Evolutionary conservation across 1,140 invertebrate genomes (phyloP).

Genomic region (Archegozetes longisetosus): DNA sequence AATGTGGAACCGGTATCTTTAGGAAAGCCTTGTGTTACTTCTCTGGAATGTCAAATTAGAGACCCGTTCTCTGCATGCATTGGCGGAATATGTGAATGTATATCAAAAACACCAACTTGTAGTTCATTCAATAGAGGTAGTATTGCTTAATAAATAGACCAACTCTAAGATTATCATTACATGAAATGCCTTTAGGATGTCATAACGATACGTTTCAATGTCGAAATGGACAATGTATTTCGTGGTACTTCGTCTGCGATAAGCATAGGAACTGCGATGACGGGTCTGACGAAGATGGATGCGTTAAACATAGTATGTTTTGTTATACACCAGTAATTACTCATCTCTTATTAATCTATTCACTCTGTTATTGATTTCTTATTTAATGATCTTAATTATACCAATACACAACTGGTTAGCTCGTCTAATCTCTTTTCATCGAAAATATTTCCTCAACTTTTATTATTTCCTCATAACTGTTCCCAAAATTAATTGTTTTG

Average conservation of each 20-base stretch:
- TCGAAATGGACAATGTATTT: slow-evolving; percentile 29
- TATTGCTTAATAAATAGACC: too few species aligned
- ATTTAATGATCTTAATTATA: too few species aligned
- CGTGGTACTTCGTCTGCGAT: slow-evolving; percentile 31
- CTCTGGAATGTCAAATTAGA: slow-evolving; percentile 56
- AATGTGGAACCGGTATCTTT: slow-evolving; percentile 42
- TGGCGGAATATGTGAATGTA: slow-evolving; percentile 60
- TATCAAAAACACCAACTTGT: slow-evolving; percentile 40
- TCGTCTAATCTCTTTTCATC: too few species aligned
- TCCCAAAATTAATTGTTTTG: too few species aligned
- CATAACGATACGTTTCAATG: slow-evolving; percentile 61
- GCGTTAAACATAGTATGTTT: slow-evolving; percentile 21
- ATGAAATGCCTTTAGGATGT: slow-evolving; percentile 39
- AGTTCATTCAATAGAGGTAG: slow-evolving; percentile 40
- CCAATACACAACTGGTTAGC: too few species aligned
- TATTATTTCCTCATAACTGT: too few species aligned
- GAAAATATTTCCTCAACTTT: too few species aligned
- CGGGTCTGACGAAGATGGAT: slow-evolving; percentile 24
- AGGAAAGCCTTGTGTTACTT: slow-evolving; percentile 51
- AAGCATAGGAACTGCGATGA: slow-evolving; percentile 27
- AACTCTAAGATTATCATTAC: neutral
- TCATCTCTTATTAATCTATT: too few species aligned
- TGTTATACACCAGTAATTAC: neutral
- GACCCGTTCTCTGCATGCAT: slow-evolving; percentile 58
- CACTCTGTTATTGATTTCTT: too few species aligned